Percentiles rank a stretch among this genome's conserved stretches.
phyloP scores from a whole-genome alignment of 2,888 invertebrate genomes.

The Masnerella sp. region DNA sequence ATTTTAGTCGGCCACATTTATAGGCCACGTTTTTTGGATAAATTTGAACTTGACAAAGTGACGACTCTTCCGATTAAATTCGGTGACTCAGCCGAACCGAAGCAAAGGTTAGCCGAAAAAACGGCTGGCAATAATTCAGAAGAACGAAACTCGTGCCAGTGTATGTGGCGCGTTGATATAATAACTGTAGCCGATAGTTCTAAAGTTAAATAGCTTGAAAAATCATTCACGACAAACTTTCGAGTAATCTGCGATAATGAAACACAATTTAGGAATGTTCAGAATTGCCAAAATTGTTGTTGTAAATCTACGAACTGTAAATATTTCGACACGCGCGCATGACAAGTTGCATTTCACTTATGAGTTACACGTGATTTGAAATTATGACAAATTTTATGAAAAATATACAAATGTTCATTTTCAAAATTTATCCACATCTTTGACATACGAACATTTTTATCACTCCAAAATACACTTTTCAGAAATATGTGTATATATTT shows the following conservation, averaged over 20 bases:
- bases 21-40: conserved; percentile 26
- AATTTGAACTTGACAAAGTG: conserved; percentile 46
- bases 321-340: conserved; percentile 14
- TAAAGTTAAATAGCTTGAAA: conserved; percentile 50
- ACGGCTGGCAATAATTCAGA: conserved; percentile 49
- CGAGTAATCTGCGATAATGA: conserved; percentile 35
- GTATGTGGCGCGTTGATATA: conserved; percentile 29
- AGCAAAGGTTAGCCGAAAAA: conserved; percentile 46
- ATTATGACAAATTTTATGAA: too few relatives aligned
- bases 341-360: too few relatives aligned
- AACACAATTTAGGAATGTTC: conserved; percentile 33
- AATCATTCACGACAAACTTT: conserved; percentile 46
- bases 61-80: conserved; percentile 34
- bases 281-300: conserved; percentile 32
- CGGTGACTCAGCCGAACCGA: conserved; percentile 38
- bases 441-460: too few relatives aligned
- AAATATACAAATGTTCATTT: too few relatives aligned
- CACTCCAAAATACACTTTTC: too few relatives aligned
- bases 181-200: conserved; percentile 46
- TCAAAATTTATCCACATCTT: too few relatives aligned
- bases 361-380: too few relatives aligned
- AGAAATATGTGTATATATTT: too few relatives aligned
- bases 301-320: conserved; percentile 9
- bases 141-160: conserved; percentile 25
- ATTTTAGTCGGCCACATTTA: conserved; percentile 33